These are phyloP conservation scores for Mohoua ochrocephala DNA, from an alignment of 2,113 vertebrate species.

Conservation along the genomic window DNA sequence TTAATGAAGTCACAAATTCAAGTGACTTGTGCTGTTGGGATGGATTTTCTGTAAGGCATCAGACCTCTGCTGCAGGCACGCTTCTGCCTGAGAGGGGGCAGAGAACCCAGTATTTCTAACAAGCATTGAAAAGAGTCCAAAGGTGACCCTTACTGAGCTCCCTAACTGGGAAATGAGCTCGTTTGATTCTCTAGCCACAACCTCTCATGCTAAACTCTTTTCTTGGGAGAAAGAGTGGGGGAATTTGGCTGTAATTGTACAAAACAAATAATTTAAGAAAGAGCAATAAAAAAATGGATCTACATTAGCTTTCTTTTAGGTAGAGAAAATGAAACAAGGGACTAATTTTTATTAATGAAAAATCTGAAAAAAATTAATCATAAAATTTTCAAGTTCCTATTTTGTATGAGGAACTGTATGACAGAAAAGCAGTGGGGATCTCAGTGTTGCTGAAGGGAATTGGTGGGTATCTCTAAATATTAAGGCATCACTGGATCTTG, in stretches of 20 bases:
- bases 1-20: neutral
- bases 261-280: neutral
- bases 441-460: neutral
- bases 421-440: neutral
- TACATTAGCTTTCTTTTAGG: neutral
- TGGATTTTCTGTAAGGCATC: neutral
- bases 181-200: neutral
- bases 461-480: neutral
- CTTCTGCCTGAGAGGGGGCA: neutral
- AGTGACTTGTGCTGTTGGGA: neutral
- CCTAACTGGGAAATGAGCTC: neutral
- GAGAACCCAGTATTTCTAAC: neutral
- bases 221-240: neutral
- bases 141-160: neutral
- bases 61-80: rapidly evolving
- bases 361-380: neutral
- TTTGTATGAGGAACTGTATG: neutral
- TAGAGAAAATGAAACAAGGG: neutral
- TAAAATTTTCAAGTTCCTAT: neutral
- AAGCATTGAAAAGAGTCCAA: neutral
- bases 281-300: neutral
- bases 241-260: neutral
- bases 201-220: neutral
- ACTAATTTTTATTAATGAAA: neutral
- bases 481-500: neutral